Evolutionary conservation across 2,888 invertebrate genomes (phyloP).

Genomic region (Cataglyphis rosenhaueri): DNA sequence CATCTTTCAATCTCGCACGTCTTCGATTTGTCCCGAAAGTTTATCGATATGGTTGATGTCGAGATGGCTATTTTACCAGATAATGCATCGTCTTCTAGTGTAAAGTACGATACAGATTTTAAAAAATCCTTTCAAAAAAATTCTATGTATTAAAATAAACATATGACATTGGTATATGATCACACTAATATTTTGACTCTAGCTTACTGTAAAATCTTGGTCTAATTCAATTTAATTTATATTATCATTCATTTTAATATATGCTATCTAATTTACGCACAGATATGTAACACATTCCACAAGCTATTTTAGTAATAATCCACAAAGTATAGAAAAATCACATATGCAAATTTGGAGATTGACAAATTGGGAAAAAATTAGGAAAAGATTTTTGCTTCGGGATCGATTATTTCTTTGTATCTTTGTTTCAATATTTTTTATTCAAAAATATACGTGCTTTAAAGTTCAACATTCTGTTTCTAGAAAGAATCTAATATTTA

Average conservation of each 20-base stretch:
- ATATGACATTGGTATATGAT: neutral
- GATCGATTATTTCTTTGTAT: neutral
- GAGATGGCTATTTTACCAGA: neutral
- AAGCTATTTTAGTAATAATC: neutral
- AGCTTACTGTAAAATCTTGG: neutral
- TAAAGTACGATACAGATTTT: conserved; percentile 3
- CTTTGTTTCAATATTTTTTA: neutral
- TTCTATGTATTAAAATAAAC: neutral
- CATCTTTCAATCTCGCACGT: neutral
- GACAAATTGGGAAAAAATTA: neutral
- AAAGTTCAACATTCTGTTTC: neutral
- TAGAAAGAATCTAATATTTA: neutral
- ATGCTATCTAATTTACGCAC: neutral
- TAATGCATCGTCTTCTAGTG: neutral
- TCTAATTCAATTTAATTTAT: neutral
- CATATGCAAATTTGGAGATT: neutral
- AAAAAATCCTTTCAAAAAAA: neutral
- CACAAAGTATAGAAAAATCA: neutral
- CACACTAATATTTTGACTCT: neutral
- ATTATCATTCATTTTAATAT: too few relatives aligned
- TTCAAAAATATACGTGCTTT: neutral
- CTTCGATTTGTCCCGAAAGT: neutral
- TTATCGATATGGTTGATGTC: neutral
- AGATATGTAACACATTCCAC: neutral
- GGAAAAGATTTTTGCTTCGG: neutral